These are phyloP conservation scores for Artibeus lituratus DNA, from an alignment of 2,797 vertebrate species.

Conservation along the genomic window DNA sequence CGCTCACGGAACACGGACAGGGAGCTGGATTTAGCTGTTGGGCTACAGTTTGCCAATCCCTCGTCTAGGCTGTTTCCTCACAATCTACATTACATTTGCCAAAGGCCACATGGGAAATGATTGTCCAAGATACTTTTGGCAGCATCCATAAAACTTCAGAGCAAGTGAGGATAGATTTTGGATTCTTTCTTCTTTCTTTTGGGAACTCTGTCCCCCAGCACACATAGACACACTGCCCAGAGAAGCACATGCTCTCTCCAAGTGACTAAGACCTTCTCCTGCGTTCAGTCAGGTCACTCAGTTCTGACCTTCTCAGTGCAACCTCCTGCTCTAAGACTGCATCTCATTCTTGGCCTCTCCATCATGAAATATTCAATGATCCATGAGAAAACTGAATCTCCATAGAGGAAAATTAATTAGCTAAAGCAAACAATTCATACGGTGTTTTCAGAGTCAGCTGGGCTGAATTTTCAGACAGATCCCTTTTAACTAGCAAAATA, in stretches of 20 bases:
- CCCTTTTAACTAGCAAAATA: not conserved
- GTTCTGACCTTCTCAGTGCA: not conserved
- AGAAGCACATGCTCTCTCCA: not conserved
- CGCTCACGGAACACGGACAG: not conserved
- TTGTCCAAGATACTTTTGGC: not conserved
- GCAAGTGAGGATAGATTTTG: not conserved
- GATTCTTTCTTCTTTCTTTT: not conserved
- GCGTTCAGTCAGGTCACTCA: not conserved
- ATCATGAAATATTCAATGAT: not conserved
- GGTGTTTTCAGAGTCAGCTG: not conserved
- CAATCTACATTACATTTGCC: not conserved
- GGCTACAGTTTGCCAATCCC: not conserved
- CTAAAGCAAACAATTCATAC: not conserved
- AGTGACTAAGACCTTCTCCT: not conserved
- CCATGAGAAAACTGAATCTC: not conserved
- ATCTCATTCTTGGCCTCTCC: not conserved
- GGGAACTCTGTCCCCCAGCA: not conserved
- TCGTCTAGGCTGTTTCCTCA: not conserved
- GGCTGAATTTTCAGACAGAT: slow-evolving; percentile 18
- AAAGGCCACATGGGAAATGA: not conserved
- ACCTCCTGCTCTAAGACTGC: not conserved
- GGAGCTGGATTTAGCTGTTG: not conserved
- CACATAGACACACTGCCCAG: not conserved
- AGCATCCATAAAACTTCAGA: not conserved
- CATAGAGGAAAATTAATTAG: not conserved